These are phyloP conservation scores for Drosophila sordidapex DNA, from an alignment of 2,888 invertebrate species.

Conservation along the genomic window DNA sequence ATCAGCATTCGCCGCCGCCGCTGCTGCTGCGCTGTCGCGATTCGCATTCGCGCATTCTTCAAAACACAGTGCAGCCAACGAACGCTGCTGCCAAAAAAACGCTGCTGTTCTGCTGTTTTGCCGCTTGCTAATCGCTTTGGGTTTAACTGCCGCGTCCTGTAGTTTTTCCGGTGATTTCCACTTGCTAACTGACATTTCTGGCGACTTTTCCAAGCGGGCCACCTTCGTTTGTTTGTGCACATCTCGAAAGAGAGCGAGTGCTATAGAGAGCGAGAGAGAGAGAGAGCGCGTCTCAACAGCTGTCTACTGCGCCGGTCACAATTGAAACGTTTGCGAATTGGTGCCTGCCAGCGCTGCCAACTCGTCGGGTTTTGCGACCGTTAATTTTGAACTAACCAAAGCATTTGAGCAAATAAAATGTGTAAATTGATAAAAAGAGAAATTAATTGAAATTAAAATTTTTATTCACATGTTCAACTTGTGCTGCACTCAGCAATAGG, in stretches of 20 bases:
- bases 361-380: conserved; percentile 29
- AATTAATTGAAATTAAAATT: not conserved
- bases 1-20: conserved; percentile 64
- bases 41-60: conserved; percentile 63
- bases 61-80: conserved; percentile 40
- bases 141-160: conserved; percentile 68
- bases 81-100: conserved; percentile 41
- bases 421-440: not conserved
- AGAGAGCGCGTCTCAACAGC: conserved; percentile 34
- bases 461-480: not conserved
- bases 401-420: not conserved
- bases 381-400: conserved; percentile 50
- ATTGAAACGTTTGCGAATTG: conserved; percentile 40
- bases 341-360: conserved; percentile 42
- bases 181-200: conserved; percentile 74
- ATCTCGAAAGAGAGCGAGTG: conserved; percentile 31
- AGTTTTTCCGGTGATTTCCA: conserved; percentile 82
- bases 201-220: conserved; percentile 70
- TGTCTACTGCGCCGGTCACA: conserved; percentile 55
- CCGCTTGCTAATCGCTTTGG: conserved; percentile 41
- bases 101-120: conserved; percentile 45
- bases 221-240: conserved; percentile 62
- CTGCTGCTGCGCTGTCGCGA: conserved; percentile 26
- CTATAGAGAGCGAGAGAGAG: not conserved
- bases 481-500: not conserved